Evolutionary conservation across 2,888 invertebrate species (phyloP).

Genomic region (Acanthosepion pharaonis): DNA sequence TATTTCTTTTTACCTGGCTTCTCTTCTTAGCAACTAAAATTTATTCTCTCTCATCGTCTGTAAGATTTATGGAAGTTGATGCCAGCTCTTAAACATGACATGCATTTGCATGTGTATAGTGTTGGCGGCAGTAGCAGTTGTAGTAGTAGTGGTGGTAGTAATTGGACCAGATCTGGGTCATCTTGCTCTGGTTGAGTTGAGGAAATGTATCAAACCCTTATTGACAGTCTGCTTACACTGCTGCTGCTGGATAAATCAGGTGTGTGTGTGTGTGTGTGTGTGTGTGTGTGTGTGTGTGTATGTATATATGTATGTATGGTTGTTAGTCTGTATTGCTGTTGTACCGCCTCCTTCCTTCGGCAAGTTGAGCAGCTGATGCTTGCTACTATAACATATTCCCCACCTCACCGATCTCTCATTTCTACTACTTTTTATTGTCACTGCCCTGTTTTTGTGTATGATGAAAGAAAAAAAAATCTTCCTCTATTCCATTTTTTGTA

Average conservation of each 20-base stretch:
- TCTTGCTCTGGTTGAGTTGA: constrained; percentile 44
- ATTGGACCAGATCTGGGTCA: constrained; percentile 45
- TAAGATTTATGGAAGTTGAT: not conserved
- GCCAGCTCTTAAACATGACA: not conserved
- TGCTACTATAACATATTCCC: constrained; percentile 6
- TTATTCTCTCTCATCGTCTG: constrained; percentile 15
- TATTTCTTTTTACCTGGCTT: not conserved
- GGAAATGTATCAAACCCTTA: constrained; percentile 45
- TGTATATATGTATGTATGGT: not conserved
- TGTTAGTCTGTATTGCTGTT: not conserved
- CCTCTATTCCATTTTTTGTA: not conserved
- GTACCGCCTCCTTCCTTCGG: not conserved
- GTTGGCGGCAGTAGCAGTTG: not conserved
- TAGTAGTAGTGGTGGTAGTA: not conserved
- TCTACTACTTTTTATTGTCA: not conserved
- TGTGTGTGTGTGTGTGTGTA: not conserved
- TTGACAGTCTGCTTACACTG: constrained; percentile 5
- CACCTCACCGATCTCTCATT: not conserved
- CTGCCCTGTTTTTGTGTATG: not conserved
- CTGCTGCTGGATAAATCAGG: not conserved
- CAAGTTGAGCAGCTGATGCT: constrained; percentile 13
- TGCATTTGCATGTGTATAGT: constrained; percentile 3
- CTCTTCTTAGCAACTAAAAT: constrained; percentile 1
- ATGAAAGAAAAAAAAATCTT: not conserved
- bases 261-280: not conserved